These are phyloP conservation scores for Amblyopsis hoosieri DNA, from an alignment of 2,797 vertebrate species.

Conservation along the genomic window DNA sequence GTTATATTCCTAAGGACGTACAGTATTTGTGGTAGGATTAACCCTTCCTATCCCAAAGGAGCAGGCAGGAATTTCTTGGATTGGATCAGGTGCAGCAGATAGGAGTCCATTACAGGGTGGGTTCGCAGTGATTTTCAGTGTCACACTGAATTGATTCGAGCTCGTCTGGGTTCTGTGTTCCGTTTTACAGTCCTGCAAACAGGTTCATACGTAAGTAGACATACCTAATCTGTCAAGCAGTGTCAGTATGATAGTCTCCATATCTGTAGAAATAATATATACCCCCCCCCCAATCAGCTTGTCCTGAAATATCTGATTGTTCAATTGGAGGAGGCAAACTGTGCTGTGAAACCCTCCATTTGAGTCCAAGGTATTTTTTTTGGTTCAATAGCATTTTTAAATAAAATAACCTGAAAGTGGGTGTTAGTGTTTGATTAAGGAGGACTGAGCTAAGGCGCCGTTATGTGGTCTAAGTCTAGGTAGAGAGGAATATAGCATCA, in stretches of 20 bases:
- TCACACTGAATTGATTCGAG: conserved; percentile 73
- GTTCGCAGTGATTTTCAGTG: conserved; percentile 69
- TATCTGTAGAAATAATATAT: conserved; percentile 11
- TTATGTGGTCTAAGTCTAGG: conserved; percentile 16
- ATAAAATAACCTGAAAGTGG: conserved; percentile 37
- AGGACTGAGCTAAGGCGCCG: conserved; percentile 33
- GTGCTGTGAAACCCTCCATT: too few species aligned
- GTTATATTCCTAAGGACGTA: conserved; percentile 23
- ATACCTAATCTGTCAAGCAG: conserved; percentile 73
- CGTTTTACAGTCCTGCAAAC: conserved; percentile 74
- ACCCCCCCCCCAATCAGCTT: too few species aligned
- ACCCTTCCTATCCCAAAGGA: conserved; percentile 27
- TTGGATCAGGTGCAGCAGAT: conserved; percentile 69
- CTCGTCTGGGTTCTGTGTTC: conserved; percentile 69
- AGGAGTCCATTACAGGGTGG: conserved; percentile 68
- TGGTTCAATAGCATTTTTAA: conserved; percentile 27
- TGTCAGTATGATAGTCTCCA: conserved; percentile 58
- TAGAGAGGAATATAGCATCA: conserved; percentile 8
- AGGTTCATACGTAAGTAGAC: conserved; percentile 71
- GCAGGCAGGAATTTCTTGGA: conserved; percentile 12
- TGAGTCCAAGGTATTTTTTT: too few species aligned
- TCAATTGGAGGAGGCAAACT: too few species aligned
- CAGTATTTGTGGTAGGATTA: conserved; percentile 29
- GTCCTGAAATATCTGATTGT: too few species aligned
- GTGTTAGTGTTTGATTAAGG: conserved; percentile 28